These are phyloP conservation scores for Anabas testudineus DNA, from an alignment of 2,797 vertebrate genomes.

Conservation along the genomic window DNA sequence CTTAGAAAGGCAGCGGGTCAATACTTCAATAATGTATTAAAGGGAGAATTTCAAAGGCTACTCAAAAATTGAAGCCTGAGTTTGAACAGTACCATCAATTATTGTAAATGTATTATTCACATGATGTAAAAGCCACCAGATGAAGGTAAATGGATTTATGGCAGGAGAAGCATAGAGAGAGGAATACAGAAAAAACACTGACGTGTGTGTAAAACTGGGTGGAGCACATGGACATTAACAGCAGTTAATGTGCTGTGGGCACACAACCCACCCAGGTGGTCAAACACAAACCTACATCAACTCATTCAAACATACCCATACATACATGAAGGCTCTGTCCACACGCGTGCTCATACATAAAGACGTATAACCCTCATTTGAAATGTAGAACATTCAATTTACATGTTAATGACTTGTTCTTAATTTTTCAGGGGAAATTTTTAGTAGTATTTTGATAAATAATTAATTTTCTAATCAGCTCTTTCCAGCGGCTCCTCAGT, in stretches of 20 bases:
- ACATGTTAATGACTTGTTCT: constrained; percentile 70
- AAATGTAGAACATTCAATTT: constrained; percentile 66
- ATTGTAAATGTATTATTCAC: constrained; percentile 12
- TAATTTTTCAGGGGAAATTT: constrained; percentile 74
- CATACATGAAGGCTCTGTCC: neutral
- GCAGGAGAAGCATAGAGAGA: neutral
- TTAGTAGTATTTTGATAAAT: constrained; percentile 81
- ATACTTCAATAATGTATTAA: neutral
- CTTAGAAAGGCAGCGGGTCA: neutral
- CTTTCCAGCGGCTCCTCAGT: constrained; percentile 67
- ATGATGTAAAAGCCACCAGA: neutral
- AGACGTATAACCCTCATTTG: constrained; percentile 37
- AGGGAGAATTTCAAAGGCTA: neutral
- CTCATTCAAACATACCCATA: neutral
- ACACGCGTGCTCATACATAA: constrained; percentile 3
- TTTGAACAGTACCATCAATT: no score
- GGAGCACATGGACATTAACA: neutral
- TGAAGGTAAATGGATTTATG: neutral
- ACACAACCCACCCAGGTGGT: neutral
- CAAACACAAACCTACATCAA: neutral
- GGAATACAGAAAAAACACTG: neutral
- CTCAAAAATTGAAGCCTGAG: no score
- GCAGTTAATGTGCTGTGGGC: neutral
- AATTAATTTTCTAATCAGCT: constrained; percentile 83
- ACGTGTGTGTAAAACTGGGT: neutral